Evolutionary conservation across 2,797 vertebrate genomes (phyloP), one percentile per base, ranked within the genome.

Genomic region (Parauchenoglanis punctatus): DNA sequence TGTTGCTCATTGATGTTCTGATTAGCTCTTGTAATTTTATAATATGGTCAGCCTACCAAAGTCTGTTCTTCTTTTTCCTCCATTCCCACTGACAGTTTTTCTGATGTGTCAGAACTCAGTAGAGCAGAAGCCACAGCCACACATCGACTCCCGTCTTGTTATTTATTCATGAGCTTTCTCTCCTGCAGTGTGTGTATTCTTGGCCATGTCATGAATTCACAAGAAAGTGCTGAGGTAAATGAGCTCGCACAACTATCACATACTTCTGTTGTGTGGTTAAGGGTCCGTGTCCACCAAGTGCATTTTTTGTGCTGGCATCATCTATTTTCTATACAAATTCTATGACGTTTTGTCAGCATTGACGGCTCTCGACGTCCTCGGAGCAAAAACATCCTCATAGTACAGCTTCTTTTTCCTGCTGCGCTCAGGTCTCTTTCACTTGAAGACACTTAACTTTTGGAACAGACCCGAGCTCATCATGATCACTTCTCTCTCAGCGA

Each of bases 101-200:
- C 91, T 94, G 93, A 95, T 93, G 95, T 95, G 95, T 94, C 94
- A 94, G 93, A 94, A 95, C 91, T 89, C 93, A 92, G 91, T 94
- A 90, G 90, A 91, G 92, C 92, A 92, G 93, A 95, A 94, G 93
- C 92, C 90, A 93, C 92, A 94, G 93, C 93, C 93, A 92, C 94
- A 91, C 93, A 94, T 93, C 84, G 90, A 92, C 94, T 92, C 91
- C 93, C 92, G 87, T 93, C 92, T 93, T 91, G 93, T 95, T 92
- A 95, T 93, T 95, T 95, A 95, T 95, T 95, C 92, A 95, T 94
- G 91, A 92, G 89, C 88, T 80, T 90, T 94, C 92, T 92, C 93
- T 75, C 91, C 92, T 89, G 90, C 90, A 90, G 90, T 90, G 94
- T 93, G 91, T 93, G 92, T 86, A 88, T 91, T 86, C 67, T 35